Conservation (phyloP, 2,888 invertebrate genomes). For the Augiades crinisus region DNA sequence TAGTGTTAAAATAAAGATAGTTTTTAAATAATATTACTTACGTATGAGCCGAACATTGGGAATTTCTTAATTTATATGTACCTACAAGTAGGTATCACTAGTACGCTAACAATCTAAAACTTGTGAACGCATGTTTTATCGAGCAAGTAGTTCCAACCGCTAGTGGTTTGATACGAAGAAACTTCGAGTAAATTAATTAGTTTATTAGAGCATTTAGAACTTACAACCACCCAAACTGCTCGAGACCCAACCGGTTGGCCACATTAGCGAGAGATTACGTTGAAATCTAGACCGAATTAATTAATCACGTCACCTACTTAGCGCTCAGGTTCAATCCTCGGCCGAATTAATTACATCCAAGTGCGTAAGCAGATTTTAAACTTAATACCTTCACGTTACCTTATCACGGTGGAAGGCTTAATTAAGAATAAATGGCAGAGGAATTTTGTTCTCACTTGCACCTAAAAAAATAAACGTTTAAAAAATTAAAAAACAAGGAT, state of each 20-base stretch:
- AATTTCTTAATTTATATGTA: no score
- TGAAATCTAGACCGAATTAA: slow-evolving; percentile 14
- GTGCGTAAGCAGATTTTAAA: slow-evolving; percentile 13
- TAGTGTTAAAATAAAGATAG: no score
- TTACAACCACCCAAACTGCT: background rate
- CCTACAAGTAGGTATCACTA: no score
- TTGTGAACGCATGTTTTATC: background rate
- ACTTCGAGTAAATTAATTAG: slow-evolving; percentile 4
- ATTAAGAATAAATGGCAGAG: background rate
- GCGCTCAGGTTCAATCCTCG: slow-evolving; percentile 6
- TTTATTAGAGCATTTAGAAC: slow-evolving; percentile 1
- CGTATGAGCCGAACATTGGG: no score
- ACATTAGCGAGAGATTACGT: slow-evolving; percentile 3
- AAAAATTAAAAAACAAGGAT: no score
- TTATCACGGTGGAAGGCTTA: background rate
- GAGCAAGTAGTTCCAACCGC: background rate
- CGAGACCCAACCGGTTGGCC: background rate
- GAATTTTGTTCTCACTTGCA: background rate
- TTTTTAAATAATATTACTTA: no score
- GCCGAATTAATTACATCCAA: slow-evolving; percentile 7
- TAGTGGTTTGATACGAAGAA: background rate
- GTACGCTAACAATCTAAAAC: no score
- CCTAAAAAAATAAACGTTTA: background rate
- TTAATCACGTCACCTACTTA: slow-evolving; percentile 13
- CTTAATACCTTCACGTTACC: background rate